Evolutionary conservation across 2,888 invertebrate genomes (phyloP).

Genomic region (Drosophila mimica): DNA sequence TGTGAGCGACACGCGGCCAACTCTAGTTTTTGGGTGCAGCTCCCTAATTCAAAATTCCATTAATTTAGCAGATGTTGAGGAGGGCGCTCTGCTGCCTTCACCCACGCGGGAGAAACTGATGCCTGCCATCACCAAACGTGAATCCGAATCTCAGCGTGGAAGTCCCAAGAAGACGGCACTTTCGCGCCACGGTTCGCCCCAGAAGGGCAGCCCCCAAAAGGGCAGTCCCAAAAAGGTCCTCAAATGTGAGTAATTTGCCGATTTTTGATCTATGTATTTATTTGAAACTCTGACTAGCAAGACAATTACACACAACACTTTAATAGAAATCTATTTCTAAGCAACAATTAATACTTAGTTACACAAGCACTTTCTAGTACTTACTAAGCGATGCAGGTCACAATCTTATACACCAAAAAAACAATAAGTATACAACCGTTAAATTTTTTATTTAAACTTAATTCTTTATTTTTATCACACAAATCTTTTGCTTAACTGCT

Average conservation of each 20-base stretch:
- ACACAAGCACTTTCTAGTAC: constrained; percentile 58
- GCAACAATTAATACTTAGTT: constrained; percentile 55
- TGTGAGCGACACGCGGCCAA: background rate
- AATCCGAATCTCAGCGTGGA: constrained; percentile 84
- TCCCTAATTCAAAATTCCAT: constrained; percentile 8
- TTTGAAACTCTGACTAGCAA: constrained; percentile 7
- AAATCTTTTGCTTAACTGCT: constrained; percentile 64
- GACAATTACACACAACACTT: constrained; percentile 34
- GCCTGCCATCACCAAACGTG: constrained; percentile 87
- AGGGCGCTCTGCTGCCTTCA: constrained; percentile 89
- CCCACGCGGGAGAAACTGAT: constrained; percentile 90
- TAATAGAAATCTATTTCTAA: constrained; percentile 51
- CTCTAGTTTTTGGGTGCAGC: background rate
- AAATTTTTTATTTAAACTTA: constrained; percentile 19
- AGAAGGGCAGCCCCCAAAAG: constrained; percentile 86
- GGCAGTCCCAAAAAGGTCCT: constrained; percentile 87
- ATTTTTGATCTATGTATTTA: background rate
- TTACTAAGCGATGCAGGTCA: constrained; percentile 45
- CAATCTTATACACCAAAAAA: constrained; percentile 52
- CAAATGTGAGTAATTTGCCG: constrained; percentile 83
- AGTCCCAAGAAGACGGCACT: constrained; percentile 85
- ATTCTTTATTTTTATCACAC: constrained; percentile 37
- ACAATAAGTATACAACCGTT: constrained; percentile 68
- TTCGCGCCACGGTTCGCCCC: constrained; percentile 85
- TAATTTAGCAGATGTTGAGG: constrained; percentile 85